Base-by-base conservation (phyloP, 1,140 invertebrate genomes). In the Dufourea novaeangliae region DNA sequence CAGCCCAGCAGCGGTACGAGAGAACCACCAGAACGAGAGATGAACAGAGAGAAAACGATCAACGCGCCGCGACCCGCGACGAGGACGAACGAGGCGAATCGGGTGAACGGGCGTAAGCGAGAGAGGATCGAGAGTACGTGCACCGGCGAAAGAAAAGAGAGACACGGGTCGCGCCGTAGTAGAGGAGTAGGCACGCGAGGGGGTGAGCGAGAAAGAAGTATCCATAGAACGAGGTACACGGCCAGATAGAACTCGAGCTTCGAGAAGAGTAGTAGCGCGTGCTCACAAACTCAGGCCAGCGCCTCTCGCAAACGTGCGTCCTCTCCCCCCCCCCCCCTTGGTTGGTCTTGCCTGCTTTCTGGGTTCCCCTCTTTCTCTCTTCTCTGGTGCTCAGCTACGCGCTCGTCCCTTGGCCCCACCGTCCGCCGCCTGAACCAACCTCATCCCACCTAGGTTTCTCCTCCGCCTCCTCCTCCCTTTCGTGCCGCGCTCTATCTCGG, bases 221-320 rank as follows among this genome's bases (percentile, higher is more conserved):
- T 25, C 12, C 52, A 56, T 50, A n/a, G 46, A 50, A 50, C 46
- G 82, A 67, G 73, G 76, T 62, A 84, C 61, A 78, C 72, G 80
- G 68, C 63, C 75, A 78, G 84, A 84, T 76, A 87, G 82, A 83
- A 82, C 77, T 71, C 67, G 70, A 62, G 72, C 78, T 66, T 74
- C 78, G 80, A n/a, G n/a, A 85, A 83, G 84, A 86, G 85, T 80
- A 80, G 83, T 78, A 86, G 85, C 85, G 85, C 85, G 85, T 86
- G 83, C 85, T 86, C 85, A 32, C 83, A 83, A 86, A 85, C 85
- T 86, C 83, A 77, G n/a, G 73, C 77, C 80, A 79, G 80, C 77
- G 77, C 81, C 72, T 85, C 79, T 81, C 84, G 77, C 66, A 52
- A n/a, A 52, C 74, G 54, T 67, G 78, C 73, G 74, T 80, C 66